Percentiles rank a stretch among this genome's conserved stretches.
Evolutionary conservation across 2,888 invertebrate species (phyloP).

Genomic region (Priocnemis perturbator): DNA sequence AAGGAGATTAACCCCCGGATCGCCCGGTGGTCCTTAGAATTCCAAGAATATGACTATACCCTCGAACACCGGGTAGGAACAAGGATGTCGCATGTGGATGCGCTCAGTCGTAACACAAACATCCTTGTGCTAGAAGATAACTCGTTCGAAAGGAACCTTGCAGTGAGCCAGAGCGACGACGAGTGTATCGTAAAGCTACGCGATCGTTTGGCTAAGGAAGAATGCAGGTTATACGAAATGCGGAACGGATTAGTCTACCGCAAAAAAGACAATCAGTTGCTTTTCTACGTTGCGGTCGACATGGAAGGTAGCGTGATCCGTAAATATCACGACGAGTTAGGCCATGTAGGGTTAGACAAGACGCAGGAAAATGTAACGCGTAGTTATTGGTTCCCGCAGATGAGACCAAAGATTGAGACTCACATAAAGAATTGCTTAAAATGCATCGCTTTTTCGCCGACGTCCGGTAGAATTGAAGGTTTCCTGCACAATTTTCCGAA

Average conservation of each 20-base stretch:
- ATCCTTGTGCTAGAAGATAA: constrained; percentile 11
- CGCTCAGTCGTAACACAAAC: constrained; percentile 29
- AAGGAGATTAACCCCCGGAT: constrained; percentile 57
- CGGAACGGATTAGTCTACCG: too few relatives aligned
- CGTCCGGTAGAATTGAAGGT: constrained; percentile 14
- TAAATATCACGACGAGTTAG: too few relatives aligned
- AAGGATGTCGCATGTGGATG: constrained; percentile 52
- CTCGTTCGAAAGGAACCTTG: constrained; percentile 16
- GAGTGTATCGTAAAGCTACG: too few relatives aligned
- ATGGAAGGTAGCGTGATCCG: too few relatives aligned
- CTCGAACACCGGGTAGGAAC: constrained; percentile 41
- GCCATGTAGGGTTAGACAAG: too few relatives aligned
- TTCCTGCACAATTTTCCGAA: constrained; percentile 29
- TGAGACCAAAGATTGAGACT: constrained; percentile 14
- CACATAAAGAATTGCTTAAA: constrained; percentile 40
- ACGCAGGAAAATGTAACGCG: too few relatives aligned
- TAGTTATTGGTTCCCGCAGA: constrained; percentile 40
- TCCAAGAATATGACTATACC: constrained; percentile 48
- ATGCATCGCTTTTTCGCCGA: constrained; percentile 38
- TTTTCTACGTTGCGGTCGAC: too few relatives aligned
- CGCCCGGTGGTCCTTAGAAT: constrained; percentile 49
- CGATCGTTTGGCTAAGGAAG: too few relatives aligned
- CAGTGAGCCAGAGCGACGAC: too few relatives aligned
- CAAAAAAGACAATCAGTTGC: too few relatives aligned
- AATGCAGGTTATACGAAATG: too few relatives aligned